Conservation (phyloP, 2,888 invertebrate species). For the Strigamia transsilvanica region DNA sequence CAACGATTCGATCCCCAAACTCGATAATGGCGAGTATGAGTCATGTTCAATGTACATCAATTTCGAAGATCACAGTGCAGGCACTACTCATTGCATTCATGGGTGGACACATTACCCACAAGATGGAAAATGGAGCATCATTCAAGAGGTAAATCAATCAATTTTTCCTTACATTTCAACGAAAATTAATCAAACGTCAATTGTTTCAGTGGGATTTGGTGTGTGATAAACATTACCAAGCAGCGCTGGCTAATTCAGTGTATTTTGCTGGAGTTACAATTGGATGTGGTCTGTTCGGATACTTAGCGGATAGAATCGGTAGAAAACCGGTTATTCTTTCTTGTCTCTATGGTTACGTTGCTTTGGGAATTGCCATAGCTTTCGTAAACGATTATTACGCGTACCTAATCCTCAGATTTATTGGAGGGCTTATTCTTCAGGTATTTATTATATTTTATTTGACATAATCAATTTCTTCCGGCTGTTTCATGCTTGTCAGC, state of each 20-base stretch:
- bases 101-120: conserved; percentile 28
- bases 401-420: conserved; percentile 63
- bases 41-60: conserved; percentile 44
- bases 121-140: conserved; percentile 15
- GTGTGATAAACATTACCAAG: conserved; percentile 63
- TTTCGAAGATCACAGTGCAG: conserved; percentile 10
- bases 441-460: conserved; percentile 56
- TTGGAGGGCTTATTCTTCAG: conserved; percentile 66
- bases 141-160: conserved; percentile 41
- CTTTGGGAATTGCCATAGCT: conserved; percentile 59
- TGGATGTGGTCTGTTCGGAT: conserved; percentile 65
- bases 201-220: conserved; percentile 64
- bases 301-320: conserved; percentile 65
- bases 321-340: conserved; percentile 64
- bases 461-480: background rate
- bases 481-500: background rate
- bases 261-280: conserved; percentile 65
- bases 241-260: conserved; percentile 62
- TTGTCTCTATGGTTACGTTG: conserved; percentile 65
- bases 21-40: conserved; percentile 10
- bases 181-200: no score
- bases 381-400: conserved; percentile 61
- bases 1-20: background rate
- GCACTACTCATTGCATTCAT: conserved; percentile 36
- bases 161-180: no score